These are phyloP conservation scores for Meda fulgida DNA, from an alignment of 2,797 vertebrate species.

Conservation along the genomic window DNA sequence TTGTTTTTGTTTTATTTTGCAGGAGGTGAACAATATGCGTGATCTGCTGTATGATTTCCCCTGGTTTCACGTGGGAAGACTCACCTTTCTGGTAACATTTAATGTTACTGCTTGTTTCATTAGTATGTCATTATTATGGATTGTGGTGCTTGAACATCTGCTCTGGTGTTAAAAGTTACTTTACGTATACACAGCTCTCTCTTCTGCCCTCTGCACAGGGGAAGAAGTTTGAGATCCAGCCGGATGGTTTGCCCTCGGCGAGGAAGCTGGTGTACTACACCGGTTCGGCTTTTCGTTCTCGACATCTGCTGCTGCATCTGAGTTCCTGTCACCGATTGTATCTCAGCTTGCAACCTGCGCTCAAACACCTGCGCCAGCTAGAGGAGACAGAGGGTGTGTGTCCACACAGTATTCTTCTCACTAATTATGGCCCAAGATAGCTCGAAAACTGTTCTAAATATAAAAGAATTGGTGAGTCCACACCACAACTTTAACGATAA, in stretches of 20 bases:
- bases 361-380: slow-evolving; percentile 83
- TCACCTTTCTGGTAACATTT: slow-evolving; percentile 87
- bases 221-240: slow-evolving; percentile 91
- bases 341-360: slow-evolving; percentile 83
- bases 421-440: not conserved
- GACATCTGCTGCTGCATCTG: slow-evolving; percentile 87
- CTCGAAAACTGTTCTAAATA: not conserved
- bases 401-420: not conserved
- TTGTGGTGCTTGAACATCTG: not conserved
- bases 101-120: slow-evolving; percentile 22
- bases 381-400: slow-evolving; percentile 86
- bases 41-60: slow-evolving; percentile 90
- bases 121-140: not conserved
- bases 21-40: slow-evolving; percentile 84
- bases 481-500: not conserved
- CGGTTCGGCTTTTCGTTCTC: slow-evolving; percentile 85
- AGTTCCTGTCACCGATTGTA: slow-evolving; percentile 87
- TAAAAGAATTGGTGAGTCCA: not conserved
- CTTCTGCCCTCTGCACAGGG: slow-evolving; percentile 75
- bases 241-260: slow-evolving; percentile 87
- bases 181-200: slow-evolving; percentile 46
- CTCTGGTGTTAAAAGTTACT: slow-evolving; percentile 42
- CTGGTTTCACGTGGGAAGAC: slow-evolving; percentile 87
- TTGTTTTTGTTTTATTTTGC: slow-evolving; percentile 36
- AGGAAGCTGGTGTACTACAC: slow-evolving; percentile 90